Conservation (phyloP, 2,797 vertebrate species). For the Thripadectes ignobilis region DNA sequence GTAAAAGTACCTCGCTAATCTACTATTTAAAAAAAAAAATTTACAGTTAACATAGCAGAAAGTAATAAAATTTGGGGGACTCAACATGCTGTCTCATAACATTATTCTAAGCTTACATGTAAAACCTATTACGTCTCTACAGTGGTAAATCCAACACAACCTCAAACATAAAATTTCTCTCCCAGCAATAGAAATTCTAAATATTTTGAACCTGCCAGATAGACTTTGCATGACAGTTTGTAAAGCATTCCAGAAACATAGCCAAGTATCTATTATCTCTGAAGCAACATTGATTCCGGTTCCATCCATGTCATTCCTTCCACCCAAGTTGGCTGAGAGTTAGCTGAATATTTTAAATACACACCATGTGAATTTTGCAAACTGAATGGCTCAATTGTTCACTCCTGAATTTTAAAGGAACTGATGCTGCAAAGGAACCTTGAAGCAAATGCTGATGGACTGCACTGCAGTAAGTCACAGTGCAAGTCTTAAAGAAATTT, state of each 20-base stretch:
- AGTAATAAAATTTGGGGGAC: not conserved
- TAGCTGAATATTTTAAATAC: not conserved
- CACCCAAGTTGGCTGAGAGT: not conserved
- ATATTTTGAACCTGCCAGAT: not conserved
- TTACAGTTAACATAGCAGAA: not conserved
- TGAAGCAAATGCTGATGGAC: not conserved
- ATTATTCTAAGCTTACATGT: not conserved
- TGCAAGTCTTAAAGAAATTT: not conserved
- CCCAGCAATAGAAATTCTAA: not conserved
- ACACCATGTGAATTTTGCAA: not conserved
- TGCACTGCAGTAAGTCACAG: not conserved
- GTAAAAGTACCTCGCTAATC: not conserved
- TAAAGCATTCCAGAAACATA: not conserved
- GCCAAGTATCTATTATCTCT: conserved; percentile 15
- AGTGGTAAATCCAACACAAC: not conserved
- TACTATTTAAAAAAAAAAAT: fast-evolving
- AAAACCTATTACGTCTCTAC: not conserved
- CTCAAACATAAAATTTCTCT: not conserved
- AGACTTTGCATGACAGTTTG: not conserved
- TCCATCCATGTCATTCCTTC: not conserved
- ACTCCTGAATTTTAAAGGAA: not conserved
- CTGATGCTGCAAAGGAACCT: not conserved
- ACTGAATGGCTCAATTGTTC: not conserved
- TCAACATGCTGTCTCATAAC: not conserved
- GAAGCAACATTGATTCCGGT: not conserved